Conservation (phyloP, 2,113 vertebrate species). For the Addax nasomaculatus region DNA sequence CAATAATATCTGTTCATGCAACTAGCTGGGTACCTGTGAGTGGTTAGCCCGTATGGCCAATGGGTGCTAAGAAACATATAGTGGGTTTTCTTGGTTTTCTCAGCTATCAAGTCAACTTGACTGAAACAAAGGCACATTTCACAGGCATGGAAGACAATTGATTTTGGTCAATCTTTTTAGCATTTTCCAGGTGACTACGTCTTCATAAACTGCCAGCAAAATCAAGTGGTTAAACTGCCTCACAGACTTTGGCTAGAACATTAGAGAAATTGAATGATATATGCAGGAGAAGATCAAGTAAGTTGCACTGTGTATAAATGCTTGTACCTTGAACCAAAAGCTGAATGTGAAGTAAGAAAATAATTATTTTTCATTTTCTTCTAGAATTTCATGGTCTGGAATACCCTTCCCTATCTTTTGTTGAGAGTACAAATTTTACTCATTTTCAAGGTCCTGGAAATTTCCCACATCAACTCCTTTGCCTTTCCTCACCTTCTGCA, state of each 20-base stretch:
- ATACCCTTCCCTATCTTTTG: background rate
- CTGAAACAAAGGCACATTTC: slow-evolving; percentile 1
- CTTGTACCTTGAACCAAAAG: background rate
- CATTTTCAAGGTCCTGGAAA: background rate
- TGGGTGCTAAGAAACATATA: rapidly evolving
- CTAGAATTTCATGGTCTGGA: background rate
- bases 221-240: background rate
- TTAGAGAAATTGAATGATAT: slow-evolving; percentile 13
- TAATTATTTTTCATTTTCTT: slow-evolving; percentile 18
- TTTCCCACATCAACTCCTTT: background rate
- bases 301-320: background rate
- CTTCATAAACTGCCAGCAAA: background rate
- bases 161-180: background rate
- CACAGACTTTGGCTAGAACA: slow-evolving; percentile 1
- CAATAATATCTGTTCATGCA: background rate
- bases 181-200: slow-evolving; percentile 39
- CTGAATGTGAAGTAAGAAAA: background rate
- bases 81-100: background rate
- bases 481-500: background rate
- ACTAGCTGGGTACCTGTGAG: background rate
- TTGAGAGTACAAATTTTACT: background rate
- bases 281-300: slow-evolving; percentile 22
- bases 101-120: background rate
- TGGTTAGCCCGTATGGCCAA: rapidly evolving
- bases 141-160: background rate